phyloP scores from a whole-genome alignment of 2,888 invertebrate genomes.

The Panopea generosa region DNA sequence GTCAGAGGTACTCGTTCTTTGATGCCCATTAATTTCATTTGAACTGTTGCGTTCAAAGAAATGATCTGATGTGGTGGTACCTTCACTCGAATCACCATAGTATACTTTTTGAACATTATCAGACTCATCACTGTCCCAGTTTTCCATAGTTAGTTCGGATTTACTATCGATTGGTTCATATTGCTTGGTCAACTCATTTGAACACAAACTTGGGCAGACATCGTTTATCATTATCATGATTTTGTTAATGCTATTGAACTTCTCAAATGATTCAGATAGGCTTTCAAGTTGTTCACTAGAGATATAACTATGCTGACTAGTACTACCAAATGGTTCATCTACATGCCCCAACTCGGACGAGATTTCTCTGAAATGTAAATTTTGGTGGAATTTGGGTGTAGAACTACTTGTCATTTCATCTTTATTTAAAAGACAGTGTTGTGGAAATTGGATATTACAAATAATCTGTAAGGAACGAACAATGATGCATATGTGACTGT shows the following conservation, averaged over 20 bases:
- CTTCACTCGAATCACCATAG: too few species aligned
- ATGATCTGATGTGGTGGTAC: too few species aligned
- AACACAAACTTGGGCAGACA: constrained; percentile 41
- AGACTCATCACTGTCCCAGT: too few species aligned
- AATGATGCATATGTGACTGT: constrained; percentile 14
- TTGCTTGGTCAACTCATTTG: not conserved
- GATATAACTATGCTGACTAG: not conserved
- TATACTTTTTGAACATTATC: too few species aligned
- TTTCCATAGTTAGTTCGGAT: too few species aligned
- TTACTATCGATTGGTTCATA: too few species aligned
- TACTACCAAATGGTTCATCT: not conserved
- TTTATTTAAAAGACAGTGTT: constrained; percentile 1
- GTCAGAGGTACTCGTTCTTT: too few species aligned
- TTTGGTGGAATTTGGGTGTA: not conserved
- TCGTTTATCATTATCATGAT: constrained; percentile 42
- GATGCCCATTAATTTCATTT: too few species aligned
- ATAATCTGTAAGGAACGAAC: constrained; percentile 13
- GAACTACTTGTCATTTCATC: not conserved
- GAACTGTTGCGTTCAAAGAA: too few species aligned
- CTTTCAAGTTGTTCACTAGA: constrained; percentile 19
- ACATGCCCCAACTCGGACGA: not conserved
- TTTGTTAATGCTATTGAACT: constrained; percentile 30
- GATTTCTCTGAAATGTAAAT: not conserved
- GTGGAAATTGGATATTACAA: constrained; percentile 20
- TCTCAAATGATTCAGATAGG: constrained; percentile 52